Evolutionary conservation across 1,140 invertebrate species (phyloP), one percentile per base, ranked within the genome.

Genomic region (Colletes latitarsis): DNA sequence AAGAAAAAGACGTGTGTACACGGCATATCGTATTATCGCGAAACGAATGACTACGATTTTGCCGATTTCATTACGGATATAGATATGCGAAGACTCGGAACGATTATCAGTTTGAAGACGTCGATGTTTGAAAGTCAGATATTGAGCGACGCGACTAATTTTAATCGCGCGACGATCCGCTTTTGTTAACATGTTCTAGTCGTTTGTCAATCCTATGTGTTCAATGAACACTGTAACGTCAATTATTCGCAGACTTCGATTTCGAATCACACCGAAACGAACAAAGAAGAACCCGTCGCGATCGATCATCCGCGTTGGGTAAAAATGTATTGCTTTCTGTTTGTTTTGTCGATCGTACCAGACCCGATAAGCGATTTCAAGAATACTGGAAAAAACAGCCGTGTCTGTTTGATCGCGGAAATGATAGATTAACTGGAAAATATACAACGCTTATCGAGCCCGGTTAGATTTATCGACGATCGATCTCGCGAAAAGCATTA

Each of bases 291-390:
- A 30, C 0, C 19, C 10, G 12, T 77, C n/a, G 39, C 46, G 0
- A 64, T 63, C 17, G 77, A 66, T 57, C 17, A 41, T n/a, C 5
- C 15, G 9, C 41, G 30, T 6, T 3, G 12, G 75, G 55, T 30
- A 30, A 64, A 63, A 39, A 73, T 73, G 57, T 9, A 49, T 66
- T 17, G 15, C 15, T 12, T 9, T 39, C 15, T 10, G 12, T 66
- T 43, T 19, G 41, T 39, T 66, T 14, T 17, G 19, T 4, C 39
- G 52, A 67, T 46, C 14, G 15, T 53, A 4, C 14, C 4, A 19
- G 4, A 6, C 30, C 15, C 21, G 77, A 79, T 79, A 79, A 73
- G 52, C 12, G 15, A 15, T 73, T 79, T 79, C 77, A 70, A 79
- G 66, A 73, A 39, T 30, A 12, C 9, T 6, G 21, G 39, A 55